These are phyloP conservation scores for Ciconia stormi DNA, from an alignment of 2,113 vertebrate genomes.

Conservation along the genomic window DNA sequence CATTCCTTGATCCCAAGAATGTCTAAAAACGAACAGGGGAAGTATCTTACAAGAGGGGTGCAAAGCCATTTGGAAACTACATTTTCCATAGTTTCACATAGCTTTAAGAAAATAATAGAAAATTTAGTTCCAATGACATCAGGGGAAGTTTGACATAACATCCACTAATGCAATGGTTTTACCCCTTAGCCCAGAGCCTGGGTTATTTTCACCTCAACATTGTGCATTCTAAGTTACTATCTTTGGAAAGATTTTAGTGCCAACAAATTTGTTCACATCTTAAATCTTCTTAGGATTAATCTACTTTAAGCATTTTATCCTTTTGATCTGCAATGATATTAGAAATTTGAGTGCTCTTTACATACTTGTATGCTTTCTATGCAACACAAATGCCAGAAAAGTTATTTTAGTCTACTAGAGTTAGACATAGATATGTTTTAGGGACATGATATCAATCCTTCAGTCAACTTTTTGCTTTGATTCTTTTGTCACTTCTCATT, in stretches of 20 bases:
- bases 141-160: background rate
- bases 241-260: background rate
- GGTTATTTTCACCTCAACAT: background rate
- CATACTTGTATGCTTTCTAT: background rate
- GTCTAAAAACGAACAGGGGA: background rate
- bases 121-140: background rate
- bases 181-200: background rate
- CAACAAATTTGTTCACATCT: background rate
- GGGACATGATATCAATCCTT: background rate
- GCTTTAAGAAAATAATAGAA: background rate
- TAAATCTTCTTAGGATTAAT: background rate
- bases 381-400: background rate
- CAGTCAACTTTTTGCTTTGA: background rate
- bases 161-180: background rate
- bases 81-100: background rate
- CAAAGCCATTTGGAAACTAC: slow-evolving; percentile 24
- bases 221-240: background rate
- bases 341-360: background rate
- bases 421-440: background rate
- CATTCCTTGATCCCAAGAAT: background rate
- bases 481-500: background rate
- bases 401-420: background rate
- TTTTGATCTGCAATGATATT: background rate
- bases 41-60: background rate
- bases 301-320: background rate